These are phyloP conservation scores for Cataglyphis livida DNA, from an alignment of 2,888 invertebrate genomes.

Conservation along the genomic window DNA sequence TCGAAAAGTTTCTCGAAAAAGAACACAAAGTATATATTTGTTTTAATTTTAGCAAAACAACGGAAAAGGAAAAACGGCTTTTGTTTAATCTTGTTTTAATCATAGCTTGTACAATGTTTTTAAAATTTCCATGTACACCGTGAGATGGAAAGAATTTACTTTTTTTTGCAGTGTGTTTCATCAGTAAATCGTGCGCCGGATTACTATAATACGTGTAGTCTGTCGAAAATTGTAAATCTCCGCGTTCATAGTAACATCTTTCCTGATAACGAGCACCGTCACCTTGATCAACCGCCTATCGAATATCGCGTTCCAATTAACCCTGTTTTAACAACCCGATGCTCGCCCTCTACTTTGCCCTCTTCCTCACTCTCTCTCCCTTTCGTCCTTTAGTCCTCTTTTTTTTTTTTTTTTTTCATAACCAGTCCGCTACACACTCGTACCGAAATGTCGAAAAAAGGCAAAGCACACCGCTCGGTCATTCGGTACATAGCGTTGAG, in stretches of 20 bases:
- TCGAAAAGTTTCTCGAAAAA: background rate
- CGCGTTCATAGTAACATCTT: conserved; percentile 28
- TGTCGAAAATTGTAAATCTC: conserved; percentile 27
- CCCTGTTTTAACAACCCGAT: conserved; percentile 65
- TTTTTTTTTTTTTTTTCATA: conserved; percentile 50
- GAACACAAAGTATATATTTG: background rate
- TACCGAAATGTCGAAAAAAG: conserved; percentile 51
- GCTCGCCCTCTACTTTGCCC: background rate
- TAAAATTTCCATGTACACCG: background rate
- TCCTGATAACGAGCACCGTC: conserved; percentile 43
- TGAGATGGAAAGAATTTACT: background rate
- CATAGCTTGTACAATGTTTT: background rate
- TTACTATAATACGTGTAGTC: background rate
- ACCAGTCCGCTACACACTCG: conserved; percentile 39
- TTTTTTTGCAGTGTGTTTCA: background rate
- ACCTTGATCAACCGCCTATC: conserved; percentile 40
- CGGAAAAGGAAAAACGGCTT: background rate
- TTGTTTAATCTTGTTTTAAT: background rate
- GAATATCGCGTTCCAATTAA: conserved; percentile 62
- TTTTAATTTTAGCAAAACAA: background rate
- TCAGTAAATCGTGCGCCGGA: conserved; percentile 12
- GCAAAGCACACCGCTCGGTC: conserved; percentile 47
- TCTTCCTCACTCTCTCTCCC: background rate
- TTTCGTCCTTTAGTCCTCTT: conserved; percentile 13
- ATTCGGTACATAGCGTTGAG: conserved; percentile 56